Percentiles rank a stretch among this genome's conserved stretches.
Evolutionary conservation across 2,113 vertebrate species (phyloP).

Genomic region (Sander lucioperca): DNA sequence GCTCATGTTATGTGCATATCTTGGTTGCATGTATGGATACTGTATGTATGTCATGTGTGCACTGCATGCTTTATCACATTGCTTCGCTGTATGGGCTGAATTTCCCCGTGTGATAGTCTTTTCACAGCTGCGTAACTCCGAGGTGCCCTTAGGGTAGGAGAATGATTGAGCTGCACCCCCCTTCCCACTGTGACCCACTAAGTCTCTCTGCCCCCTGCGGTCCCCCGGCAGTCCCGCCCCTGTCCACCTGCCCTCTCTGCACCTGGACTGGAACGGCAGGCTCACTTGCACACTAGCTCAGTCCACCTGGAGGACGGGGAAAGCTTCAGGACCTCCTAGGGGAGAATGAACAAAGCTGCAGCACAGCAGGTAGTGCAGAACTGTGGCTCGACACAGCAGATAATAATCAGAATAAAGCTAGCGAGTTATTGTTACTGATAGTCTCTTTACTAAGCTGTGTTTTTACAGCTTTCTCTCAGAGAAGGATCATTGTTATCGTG

Average conservation of each 20-base stretch:
- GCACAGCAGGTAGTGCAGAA: constrained; percentile 40
- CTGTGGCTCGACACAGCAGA: constrained; percentile 13
- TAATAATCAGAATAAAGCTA: constrained; percentile 32
- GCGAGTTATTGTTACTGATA: constrained; percentile 19
- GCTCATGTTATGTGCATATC: not conserved
- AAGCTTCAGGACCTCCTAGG: constrained; percentile 30
- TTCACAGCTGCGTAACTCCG: constrained; percentile 65
- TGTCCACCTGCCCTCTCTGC: constrained; percentile 63
- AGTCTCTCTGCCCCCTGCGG: constrained; percentile 54
- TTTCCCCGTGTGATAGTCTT: constrained; percentile 56
- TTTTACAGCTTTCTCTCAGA: constrained; percentile 22
- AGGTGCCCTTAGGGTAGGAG: constrained; percentile 62
- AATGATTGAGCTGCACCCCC: constrained; percentile 75
- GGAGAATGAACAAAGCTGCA: constrained; percentile 31
- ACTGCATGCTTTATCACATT: constrained; percentile 23
- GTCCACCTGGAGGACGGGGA: constrained; percentile 26
- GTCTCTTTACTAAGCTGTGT: constrained; percentile 26
- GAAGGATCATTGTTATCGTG: constrained; percentile 13
- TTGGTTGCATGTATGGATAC: not conserved
- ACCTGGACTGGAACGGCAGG: constrained; percentile 62
- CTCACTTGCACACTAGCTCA: constrained; percentile 2
- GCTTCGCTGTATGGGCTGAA: constrained; percentile 31
- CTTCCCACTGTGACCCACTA: constrained; percentile 67
- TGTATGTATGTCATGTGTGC: constrained; percentile 18
- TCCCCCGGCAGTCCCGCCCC: constrained; percentile 43